Evolutionary conservation across 2,797 vertebrate species (phyloP), one percentile per base, ranked within the genome.

Genomic region (Perdix hodgsoniae): DNA sequence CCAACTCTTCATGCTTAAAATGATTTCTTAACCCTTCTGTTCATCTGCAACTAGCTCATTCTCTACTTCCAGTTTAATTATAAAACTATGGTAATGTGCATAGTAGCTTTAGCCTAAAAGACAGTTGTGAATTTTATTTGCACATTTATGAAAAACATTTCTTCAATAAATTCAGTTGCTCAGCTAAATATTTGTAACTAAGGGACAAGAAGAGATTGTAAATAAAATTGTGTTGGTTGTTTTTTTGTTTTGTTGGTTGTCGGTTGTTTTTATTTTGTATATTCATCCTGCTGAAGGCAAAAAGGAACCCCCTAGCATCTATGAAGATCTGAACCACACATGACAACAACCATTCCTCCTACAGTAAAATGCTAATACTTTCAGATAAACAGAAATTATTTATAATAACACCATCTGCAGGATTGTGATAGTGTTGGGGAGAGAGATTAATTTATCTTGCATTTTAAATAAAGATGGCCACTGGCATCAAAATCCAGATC

Each of bases 371-470:
- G 93, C 31, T 96, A 95, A 95, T 95, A 95, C 85, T 92, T 92
- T 83, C 91, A 95, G 93, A 95, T 96, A 96, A 96, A 93, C 91
- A 88, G 87, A 94, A 96, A 77, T 95, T 94, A 96, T 86, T 95
- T 95, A 86, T 94, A 94, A 91, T 84, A 95, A 88, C 91, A 93
- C 93, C 90, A 93, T 94, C 96, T 96, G 94, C 0, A 0, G 87
- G 88, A 63, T 95, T 95, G 94, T 95, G 95, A 96, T 96, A 96
- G 93, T 96, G 89, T 91, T 94, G 74, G 80, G 89, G 89, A 86
- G 83, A 90, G 71, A 92, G 91, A 95, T 95, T 94, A 95, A 95
- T 96, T 94, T 96, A 94, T 95, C 96, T 96, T 94, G 92, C 95
- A 96, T 96, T 96, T 96, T 96, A 95, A 96, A 81, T 81, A 96